Conservation (phyloP, 2,113 vertebrate genomes). For the Fregata magnificens region DNA sequence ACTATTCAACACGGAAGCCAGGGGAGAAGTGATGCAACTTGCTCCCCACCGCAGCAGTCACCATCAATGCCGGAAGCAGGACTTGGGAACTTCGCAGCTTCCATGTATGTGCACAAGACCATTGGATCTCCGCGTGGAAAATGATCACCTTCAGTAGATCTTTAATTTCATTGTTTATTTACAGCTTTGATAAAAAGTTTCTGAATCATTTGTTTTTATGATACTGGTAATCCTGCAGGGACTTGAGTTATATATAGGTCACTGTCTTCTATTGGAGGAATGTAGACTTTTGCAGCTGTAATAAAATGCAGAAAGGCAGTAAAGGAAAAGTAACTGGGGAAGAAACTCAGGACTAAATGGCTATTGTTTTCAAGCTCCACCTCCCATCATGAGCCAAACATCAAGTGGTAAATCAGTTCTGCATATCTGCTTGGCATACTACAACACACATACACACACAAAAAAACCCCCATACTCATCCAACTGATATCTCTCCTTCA, state of each 20-base stretch:
- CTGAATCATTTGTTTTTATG: not conserved
- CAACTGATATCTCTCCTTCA: not conserved
- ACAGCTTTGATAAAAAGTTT: not conserved
- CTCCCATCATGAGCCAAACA: not conserved
- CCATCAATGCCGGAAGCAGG: not conserved
- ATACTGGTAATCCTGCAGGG: not conserved
- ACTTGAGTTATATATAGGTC: not conserved
- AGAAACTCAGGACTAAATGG: not conserved
- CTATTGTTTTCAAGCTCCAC: not conserved
- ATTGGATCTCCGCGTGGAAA: not conserved
- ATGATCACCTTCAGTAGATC: not conserved
- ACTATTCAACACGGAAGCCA: not conserved
- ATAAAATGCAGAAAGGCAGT: not conserved
- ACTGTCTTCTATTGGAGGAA: not conserved
- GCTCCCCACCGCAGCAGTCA: not conserved
- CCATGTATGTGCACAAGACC: rapidly evolving
- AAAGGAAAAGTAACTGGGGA: not conserved
- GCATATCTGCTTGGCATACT: not conserved
- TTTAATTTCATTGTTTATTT: not conserved
- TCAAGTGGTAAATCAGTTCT: not conserved
- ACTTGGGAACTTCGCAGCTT: not conserved
- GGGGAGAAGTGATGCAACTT: not conserved
- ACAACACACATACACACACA: not conserved
- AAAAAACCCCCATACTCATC: not conserved
- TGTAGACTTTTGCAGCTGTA: rapidly evolving